Evolutionary conservation across 2,113 vertebrate species (phyloP), one percentile per base, ranked within the genome.

Genomic region (Euleptes europaea): DNA sequence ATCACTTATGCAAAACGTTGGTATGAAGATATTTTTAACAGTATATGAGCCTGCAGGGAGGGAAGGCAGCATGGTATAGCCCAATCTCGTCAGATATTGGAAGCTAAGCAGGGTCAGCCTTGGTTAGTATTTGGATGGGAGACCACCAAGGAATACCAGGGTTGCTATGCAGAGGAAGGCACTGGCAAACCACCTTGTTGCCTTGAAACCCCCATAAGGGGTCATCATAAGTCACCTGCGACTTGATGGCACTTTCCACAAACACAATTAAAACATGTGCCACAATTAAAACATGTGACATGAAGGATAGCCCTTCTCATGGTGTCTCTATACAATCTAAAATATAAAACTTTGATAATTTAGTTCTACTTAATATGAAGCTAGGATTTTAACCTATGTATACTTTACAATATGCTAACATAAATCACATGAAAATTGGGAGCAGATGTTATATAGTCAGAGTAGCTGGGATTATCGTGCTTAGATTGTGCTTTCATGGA

Each of bases 381-480:
- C 65, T 60, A 63, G 80, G 49, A 63, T 49, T 71, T 47, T 47
- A 78, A 21, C 28, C 17, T 78, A 7, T 33, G 60, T 51, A 23
- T 78, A 88, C 21, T 80, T 90, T 90, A 86, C 87, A 82, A 44
- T 11, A 6, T 0, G 66, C 40, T 77, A 71, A 78, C 66, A 88
- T 92, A 91, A 94, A 92, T 92, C 87, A 78, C 0, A n/a, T 86
- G 91, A 31, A 93, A 93, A 91, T 66, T 0, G 1, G 51, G 87
- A 94, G 85, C 94, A 96, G 93, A 94, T 93, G 92, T 90, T 80
- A 74, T 31, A 65, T 15, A 0, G 85, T 33, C 63, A 65, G 23
- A 85, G 54, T 42, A 67, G 88, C 19, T 1, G 6, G 88, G 88
- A 92, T 92, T 92, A 54, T 54, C 0, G 1, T 89, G 87, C 91